Evolutionary conservation across 2,797 vertebrate genomes (phyloP).

Genomic region (Chrosomus eos): DNA sequence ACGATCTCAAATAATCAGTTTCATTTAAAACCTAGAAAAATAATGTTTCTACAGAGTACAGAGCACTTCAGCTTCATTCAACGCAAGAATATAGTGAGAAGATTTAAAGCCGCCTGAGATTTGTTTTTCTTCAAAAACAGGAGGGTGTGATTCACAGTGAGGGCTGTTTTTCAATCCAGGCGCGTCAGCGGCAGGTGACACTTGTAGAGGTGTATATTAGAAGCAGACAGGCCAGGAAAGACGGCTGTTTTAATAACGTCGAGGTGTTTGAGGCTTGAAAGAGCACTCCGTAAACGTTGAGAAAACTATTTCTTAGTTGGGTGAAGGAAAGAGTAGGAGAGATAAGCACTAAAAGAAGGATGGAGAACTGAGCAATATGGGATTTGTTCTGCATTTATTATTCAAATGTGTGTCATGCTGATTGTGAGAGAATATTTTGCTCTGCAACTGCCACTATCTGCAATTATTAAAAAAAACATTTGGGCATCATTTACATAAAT

Average conservation of each 20-base stretch:
- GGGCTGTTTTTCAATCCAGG: slow-evolving; percentile 9
- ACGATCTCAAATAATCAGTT: neutral
- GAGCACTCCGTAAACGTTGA: slow-evolving; percentile 7
- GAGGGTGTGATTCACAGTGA: neutral
- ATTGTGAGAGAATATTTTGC: slow-evolving; percentile 29
- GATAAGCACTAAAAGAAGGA: slow-evolving; percentile 20
- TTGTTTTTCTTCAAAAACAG: neutral
- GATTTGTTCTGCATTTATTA: slow-evolving; percentile 4
- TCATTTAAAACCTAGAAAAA: neutral
- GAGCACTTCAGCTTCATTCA: neutral
- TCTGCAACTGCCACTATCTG: slow-evolving; percentile 31
- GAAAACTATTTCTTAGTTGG: slow-evolving; percentile 33
- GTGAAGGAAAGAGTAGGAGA: neutral
- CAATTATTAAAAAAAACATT: slow-evolving; percentile 37
- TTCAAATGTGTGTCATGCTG: slow-evolving; percentile 34
- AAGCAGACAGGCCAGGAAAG: neutral
- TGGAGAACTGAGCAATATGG: neutral
- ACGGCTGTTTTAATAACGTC: slow-evolving; percentile 16
- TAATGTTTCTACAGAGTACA: neutral
- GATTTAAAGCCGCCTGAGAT: neutral
- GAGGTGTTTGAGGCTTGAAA: slow-evolving; percentile 36
- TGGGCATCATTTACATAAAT: slow-evolving; percentile 46
- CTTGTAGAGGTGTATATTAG: slow-evolving; percentile 23
- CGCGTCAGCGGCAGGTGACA: neutral
- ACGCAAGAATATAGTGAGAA: neutral